Conservation (phyloP, 1,140 invertebrate species). For the Conopomorpha cramerella region DNA sequence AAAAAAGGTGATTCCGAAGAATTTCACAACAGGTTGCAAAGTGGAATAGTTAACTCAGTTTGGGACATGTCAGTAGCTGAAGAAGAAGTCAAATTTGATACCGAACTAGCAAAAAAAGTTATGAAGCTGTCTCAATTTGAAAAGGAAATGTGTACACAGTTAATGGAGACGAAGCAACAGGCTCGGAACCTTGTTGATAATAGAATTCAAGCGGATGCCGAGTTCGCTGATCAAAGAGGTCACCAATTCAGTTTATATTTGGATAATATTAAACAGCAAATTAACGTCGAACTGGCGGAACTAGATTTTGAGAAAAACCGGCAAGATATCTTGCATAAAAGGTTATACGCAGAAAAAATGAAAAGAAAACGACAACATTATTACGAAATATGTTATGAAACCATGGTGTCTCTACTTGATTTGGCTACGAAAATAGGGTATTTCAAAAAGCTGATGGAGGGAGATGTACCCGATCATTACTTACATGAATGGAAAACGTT, state of each 20-base stretch:
- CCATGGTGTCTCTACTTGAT: constrained; percentile 55
- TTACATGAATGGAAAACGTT: constrained; percentile 59
- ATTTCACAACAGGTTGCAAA: constrained; percentile 41
- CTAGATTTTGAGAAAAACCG: constrained; percentile 59
- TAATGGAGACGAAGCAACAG: constrained; percentile 62
- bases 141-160: constrained; percentile 65
- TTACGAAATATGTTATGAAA: constrained; percentile 52
- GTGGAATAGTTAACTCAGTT: constrained; percentile 29
- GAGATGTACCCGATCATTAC: constrained; percentile 42
- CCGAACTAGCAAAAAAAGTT: constrained; percentile 56
- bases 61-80: constrained; percentile 41
- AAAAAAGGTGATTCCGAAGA: constrained; percentile 36
- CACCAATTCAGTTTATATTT: constrained; percentile 46
- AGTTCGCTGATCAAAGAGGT: constrained; percentile 49
- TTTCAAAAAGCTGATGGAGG: constrained; percentile 42
- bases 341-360: constrained; percentile 51
- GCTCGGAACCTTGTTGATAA: constrained; percentile 58
- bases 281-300: constrained; percentile 35
- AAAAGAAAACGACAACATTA: constrained; percentile 42
- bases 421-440: constrained; percentile 56
- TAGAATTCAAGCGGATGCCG: constrained; percentile 45
- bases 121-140: constrained; percentile 66
- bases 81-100: constrained; percentile 56
- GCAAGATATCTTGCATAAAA: constrained; percentile 54
- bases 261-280: constrained; percentile 45